Evolutionary conservation across 2,888 invertebrate species (phyloP), one percentile per base, ranked within the genome.

Genomic region (Tethea ocularis): DNA sequence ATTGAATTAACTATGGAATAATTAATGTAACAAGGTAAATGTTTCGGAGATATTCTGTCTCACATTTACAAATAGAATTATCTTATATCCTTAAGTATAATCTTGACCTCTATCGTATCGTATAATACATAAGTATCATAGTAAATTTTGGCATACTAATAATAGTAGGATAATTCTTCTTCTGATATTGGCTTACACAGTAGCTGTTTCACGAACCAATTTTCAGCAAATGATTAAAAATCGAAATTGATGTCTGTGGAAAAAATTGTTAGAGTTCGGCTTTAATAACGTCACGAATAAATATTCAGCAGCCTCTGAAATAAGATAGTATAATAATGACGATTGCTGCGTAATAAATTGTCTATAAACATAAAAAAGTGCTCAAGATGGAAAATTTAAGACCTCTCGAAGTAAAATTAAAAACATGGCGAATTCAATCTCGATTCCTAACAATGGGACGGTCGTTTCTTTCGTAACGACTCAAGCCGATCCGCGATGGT

Each of bases 391-490:
- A 23, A 41, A 56, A 26, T 29, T 56, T 17, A 24, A 38, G 58
- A 66, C 61, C 60, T 61, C 59, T 36, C 59, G 26, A 59, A 63
- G 63, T 66, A 62, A 69, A 69, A 72, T 70, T 66, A 68, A 69
- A 69, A 79, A 77, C 59, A 76, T 63, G 65, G 61, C 57, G 73
- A 68, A 78, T 78, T 79, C 74, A 73, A 81, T 80, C 74, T 66
- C 66, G 71, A 68, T 63, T 46, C 64, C 63, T 61, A 67, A 79
- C 78, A 80, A 80, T 75, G 66, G 71, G 65, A 57, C 60, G 70
- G 66, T 67, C 66, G 71, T 71, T 74, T 71, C 66, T 66, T 69
- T 64, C 58, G 61, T 61, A 63, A 66, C 68, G 68, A 66, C 58
- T 66, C 62, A 61, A 64, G 65, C 66, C 63, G 57, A 65, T 68